These are phyloP conservation scores for Druceiella hillmani DNA, from an alignment of 2,888 invertebrate species.

Conservation along the genomic window DNA sequence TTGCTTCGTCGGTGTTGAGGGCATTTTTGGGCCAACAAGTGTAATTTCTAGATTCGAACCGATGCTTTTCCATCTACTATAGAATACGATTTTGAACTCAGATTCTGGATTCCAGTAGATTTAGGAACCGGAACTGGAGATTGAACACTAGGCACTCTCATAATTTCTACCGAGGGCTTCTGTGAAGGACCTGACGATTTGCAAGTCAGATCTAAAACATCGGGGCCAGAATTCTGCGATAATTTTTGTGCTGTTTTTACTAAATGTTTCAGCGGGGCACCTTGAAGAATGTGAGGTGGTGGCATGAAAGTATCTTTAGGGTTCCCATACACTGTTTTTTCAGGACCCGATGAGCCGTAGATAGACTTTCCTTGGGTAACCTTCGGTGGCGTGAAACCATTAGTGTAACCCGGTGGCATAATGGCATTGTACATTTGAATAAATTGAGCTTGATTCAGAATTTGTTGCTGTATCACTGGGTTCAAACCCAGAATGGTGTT, in stretches of 20 bases:
- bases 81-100: constrained; percentile 43
- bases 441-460: constrained; percentile 46
- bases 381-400: constrained; percentile 45
- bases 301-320: constrained; percentile 63
- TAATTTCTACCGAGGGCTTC: constrained; percentile 53
- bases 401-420: constrained; percentile 32
- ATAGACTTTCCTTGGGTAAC: constrained; percentile 61
- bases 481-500: constrained; percentile 31
- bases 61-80: constrained; percentile 43
- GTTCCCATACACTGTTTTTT: constrained; percentile 65
- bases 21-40: constrained; percentile 51
- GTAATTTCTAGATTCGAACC: constrained; percentile 69
- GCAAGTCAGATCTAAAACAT: constrained; percentile 61
- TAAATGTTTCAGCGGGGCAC: constrained; percentile 36
- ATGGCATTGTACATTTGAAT: constrained; percentile 40
- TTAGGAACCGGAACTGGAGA: constrained; percentile 38
- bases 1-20: constrained; percentile 24
- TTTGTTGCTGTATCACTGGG: constrained; percentile 42
- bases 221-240: constrained; percentile 41
- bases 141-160: constrained; percentile 40
- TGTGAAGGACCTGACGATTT: constrained; percentile 34
- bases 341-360: constrained; percentile 51
- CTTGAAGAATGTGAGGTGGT: constrained; percentile 47
- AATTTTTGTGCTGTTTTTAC: constrained; percentile 29
- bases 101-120: constrained; percentile 37